Evolutionary conservation across 2,113 vertebrate species (phyloP).

Genomic region (Cynocephalus volans): DNA sequence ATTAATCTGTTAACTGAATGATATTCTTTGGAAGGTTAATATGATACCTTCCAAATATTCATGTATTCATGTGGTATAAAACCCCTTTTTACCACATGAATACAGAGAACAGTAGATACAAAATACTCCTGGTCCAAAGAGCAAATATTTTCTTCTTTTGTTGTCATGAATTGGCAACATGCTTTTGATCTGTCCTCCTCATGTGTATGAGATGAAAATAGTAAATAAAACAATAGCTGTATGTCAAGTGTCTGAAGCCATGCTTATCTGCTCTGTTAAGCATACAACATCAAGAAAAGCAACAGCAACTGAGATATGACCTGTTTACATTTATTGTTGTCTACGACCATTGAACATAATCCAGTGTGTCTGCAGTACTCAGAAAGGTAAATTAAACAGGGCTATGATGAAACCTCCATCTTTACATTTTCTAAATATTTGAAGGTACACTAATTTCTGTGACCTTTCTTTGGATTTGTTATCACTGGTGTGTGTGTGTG

Average conservation of each 20-base stretch:
- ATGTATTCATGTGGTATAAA: not conserved
- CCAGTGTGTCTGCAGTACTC: not conserved
- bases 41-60: not conserved
- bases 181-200: not conserved
- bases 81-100: not conserved
- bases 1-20: not conserved
- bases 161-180: not conserved
- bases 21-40: not conserved
- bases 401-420: not conserved
- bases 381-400: not conserved
- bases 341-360: not conserved
- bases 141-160: not conserved
- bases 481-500: not conserved
- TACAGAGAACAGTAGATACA: not conserved
- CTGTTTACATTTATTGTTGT: not conserved
- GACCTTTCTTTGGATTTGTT: not conserved
- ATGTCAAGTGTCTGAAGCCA: too few relatives aligned
- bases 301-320: too few relatives aligned
- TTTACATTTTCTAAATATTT: not conserved
- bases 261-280: too few relatives aligned
- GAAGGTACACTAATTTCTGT: not conserved
- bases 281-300: too few relatives aligned
- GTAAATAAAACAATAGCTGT: too few relatives aligned
- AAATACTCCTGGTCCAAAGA: not conserved
- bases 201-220: not conserved